Evolutionary conservation across 92 coral and sea anemone genomes (phyloP).

Genomic region (Epizoanthus stellaris): DNA sequence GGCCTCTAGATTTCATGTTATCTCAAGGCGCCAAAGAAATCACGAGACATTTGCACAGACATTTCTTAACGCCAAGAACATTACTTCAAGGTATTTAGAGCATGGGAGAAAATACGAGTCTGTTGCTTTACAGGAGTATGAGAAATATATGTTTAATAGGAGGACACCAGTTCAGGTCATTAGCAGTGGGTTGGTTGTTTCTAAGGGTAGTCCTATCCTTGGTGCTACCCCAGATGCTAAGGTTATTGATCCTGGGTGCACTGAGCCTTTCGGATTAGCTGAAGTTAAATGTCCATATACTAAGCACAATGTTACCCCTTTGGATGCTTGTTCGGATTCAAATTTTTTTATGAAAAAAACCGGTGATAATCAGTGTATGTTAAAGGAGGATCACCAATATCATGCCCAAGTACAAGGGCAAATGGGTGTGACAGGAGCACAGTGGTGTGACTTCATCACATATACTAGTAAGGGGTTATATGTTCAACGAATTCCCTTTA

Average conservation of each 20-base stretch:
- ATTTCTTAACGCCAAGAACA: conserved; percentile 41
- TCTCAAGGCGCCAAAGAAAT: conserved; percentile 50
- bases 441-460: conserved; percentile 75
- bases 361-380: conserved; percentile 28
- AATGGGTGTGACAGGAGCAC: conserved; percentile 32
- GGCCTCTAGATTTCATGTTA: conserved; percentile 57
- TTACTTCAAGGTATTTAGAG: conserved; percentile 40
- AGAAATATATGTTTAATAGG: conserved; percentile 51
- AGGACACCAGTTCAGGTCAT: conserved; percentile 28
- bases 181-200: conserved; percentile 40
- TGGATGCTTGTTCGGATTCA: conserved; percentile 72
- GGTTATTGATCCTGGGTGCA: conserved; percentile 51
- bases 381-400: conserved; percentile 26
- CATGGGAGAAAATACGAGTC: conserved; percentile 64
- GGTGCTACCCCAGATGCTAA: conserved; percentile 68
- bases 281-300: conserved; percentile 81
- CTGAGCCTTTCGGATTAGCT: conserved; percentile 43
- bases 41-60: conserved; percentile 50
- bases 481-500: conserved; percentile 66
- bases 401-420: conserved; percentile 48
- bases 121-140: conserved; percentile 54
- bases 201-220: conserved; percentile 42
- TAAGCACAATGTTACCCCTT: conserved; percentile 70
- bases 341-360: conserved; percentile 44
- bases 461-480: conserved; percentile 72